Conservation (phyloP, 2,113 vertebrate species). For the Oreochromis tanganicae region DNA sequence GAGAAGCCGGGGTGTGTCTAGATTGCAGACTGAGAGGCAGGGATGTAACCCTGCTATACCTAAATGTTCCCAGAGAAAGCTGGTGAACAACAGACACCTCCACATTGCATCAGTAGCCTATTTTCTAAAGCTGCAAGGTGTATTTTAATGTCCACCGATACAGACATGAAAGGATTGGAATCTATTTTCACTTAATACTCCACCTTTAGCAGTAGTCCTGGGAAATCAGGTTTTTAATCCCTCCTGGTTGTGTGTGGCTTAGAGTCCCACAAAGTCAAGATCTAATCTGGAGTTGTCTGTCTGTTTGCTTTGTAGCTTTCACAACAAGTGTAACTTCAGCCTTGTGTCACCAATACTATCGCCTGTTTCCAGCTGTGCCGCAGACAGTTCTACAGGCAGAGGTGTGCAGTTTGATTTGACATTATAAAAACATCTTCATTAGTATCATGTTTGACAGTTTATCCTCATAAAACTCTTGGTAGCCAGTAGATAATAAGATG, state of each 20-base stretch:
- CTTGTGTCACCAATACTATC: not conserved
- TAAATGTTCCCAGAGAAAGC: not conserved
- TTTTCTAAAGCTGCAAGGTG: not conserved
- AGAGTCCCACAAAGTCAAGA: constrained; percentile 29
- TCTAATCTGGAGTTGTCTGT: constrained; percentile 34
- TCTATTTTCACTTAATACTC: constrained; percentile 47
- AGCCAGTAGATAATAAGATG: accelerated
- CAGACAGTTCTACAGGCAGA: not conserved
- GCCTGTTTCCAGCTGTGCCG: not conserved
- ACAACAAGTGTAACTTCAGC: not conserved
- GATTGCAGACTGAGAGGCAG: not conserved
- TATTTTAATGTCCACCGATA: constrained; percentile 10
- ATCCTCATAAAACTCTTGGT: not conserved
- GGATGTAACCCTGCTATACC: not conserved
- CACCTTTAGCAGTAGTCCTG: constrained; percentile 48
- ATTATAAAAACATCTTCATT: not conserved
- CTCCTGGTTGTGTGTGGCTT: constrained; percentile 13
- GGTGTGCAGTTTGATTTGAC: not conserved
- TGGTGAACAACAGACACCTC: not conserved
- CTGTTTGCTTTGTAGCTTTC: constrained; percentile 7
- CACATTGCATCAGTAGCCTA: not conserved
- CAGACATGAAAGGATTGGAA: constrained; percentile 39
- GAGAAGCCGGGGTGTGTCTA: not conserved
- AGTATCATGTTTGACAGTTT: not conserved
- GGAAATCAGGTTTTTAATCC: constrained; percentile 62